Percentiles rank a stretch among this genome's conserved stretches.
phyloP scores from a whole-genome alignment of 2,113 vertebrate species.

The Penelope pileata region DNA sequence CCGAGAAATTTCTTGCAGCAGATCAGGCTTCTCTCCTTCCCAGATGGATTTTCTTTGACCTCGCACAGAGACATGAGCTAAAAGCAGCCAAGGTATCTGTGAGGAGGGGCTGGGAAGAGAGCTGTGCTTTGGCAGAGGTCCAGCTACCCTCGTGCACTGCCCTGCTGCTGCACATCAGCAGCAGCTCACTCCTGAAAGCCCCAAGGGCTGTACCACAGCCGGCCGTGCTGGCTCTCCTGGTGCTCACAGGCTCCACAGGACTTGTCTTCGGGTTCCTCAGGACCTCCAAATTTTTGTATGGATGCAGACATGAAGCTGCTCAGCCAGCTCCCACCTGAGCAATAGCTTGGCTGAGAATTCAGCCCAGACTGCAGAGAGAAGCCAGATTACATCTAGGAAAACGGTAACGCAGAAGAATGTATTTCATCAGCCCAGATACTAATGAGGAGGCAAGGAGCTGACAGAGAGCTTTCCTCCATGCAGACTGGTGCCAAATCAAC shows the following conservation, averaged over 20 bases:
- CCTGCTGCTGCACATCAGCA: background rate
- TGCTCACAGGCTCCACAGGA: background rate
- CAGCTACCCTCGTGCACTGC: background rate
- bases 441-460: constrained; percentile 20
- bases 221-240: background rate
- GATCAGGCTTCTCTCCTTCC: background rate
- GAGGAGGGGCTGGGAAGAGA: background rate
- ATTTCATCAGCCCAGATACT: constrained; percentile 32
- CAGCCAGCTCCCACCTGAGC: background rate
- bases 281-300: background rate
- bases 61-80: background rate
- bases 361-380: constrained; percentile 1
- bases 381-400: constrained; percentile 29
- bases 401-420: constrained; percentile 3
- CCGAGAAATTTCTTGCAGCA: background rate
- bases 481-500: background rate
- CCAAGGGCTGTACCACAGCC: background rate
- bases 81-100: background rate
- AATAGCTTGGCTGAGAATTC: background rate
- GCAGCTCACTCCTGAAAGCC: background rate
- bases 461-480: constrained; percentile 14
- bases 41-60: background rate
- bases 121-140: background rate
- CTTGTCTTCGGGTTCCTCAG: background rate
- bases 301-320: background rate